Evolutionary conservation across 2,797 vertebrate species (phyloP), one percentile per base, ranked within the genome.

Genomic region (Chrosomus eos): DNA sequence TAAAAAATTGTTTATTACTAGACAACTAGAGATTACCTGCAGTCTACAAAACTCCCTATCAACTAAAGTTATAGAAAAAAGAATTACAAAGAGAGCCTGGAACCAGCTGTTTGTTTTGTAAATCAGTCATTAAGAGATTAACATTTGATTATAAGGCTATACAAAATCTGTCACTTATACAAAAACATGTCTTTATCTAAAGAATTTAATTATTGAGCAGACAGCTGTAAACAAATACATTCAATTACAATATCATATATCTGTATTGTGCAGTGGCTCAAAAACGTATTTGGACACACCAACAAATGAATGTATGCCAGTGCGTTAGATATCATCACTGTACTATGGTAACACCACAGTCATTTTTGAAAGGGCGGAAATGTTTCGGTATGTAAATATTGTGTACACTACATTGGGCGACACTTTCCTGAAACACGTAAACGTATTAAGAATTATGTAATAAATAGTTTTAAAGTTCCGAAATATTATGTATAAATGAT

Each of bases 401-500:
- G 7, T 3, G 18, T 5, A 23, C 19, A 3, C 18, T 45, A 48
- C n/a, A 66, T 33, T 48, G 9, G 60, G 0, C 76, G 33, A 62
- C 10, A 3, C 31, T 13, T 72, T 16, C 18, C 13, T 53, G 1
- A 75, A 36, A 60, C 23, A 51, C 0, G 23, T 68, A 40, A 19
- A 48, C 36, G 8, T n/a, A 68, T 14, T 36, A 26, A 16, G 7
- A 13, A 33, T 62, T 19, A 10, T 2, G 7, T 19, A 11, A 70
- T 8, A 16, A 11, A 45, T 19, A 2, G n/a, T 10, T 60, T 28
- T 60, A 71, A 83, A 13, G 19, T 7, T 14, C 14, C 6, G 10
- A 0, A 0, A 53, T 11, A 76, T 53, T 21, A 1, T 19, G 48
- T n/a, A 11, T 40, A 33, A 40, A 80, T 75, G 89, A 87, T 90